Evolutionary conservation across 1,140 invertebrate genomes (phyloP), one percentile per base, ranked within the genome.

Genomic region (Agrilus planipennis): DNA sequence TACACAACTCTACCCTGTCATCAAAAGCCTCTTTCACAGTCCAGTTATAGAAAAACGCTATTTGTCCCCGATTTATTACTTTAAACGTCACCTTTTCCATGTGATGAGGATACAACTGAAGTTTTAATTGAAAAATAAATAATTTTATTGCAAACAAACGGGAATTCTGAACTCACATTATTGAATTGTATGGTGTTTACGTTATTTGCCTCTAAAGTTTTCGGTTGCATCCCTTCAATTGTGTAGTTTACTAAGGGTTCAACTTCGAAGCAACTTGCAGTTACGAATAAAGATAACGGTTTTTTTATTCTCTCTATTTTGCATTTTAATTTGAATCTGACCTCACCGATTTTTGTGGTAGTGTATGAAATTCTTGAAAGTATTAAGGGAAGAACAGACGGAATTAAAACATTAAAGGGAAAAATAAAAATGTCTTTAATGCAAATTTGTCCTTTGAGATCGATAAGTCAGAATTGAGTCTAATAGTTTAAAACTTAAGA

Each of bases 101-200:
- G 21, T 35, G 39, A 18, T 56, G 49, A 18, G 58, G 32, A n/a
- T 52, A 28, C 14, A 65, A 4, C 61, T 66, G 34, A 7, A 39
- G 31, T 18, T 27, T 25, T 27, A 25, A 22, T 10, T 41, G n/a
- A 1, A 10, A 32, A 17, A 5, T 17, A 15, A 32, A 32, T 5
- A 14, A 5, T 12, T 30, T n/a, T n/a, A n/a, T n/a, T n/a, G n/a
- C n/a, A 32, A 2, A 16, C 30, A 32, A 32, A 17, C 15, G 31
- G 23, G 21, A 41, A n/a, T 14, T 30, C n/a, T 18, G 14, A 32
- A 17, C 20, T 50, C 48, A 66, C 65, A 34, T 55, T 52, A 44
- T 56, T 60, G 23, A 65, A 46, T 31, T 67, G 59, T n/a, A 69
- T 49, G 9, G 52, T 31, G 39, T 67, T 67, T 7, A 54, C 52